Conservation (phyloP, 2,113 vertebrate species). For the Phrynosoma platyrhinos region DNA sequence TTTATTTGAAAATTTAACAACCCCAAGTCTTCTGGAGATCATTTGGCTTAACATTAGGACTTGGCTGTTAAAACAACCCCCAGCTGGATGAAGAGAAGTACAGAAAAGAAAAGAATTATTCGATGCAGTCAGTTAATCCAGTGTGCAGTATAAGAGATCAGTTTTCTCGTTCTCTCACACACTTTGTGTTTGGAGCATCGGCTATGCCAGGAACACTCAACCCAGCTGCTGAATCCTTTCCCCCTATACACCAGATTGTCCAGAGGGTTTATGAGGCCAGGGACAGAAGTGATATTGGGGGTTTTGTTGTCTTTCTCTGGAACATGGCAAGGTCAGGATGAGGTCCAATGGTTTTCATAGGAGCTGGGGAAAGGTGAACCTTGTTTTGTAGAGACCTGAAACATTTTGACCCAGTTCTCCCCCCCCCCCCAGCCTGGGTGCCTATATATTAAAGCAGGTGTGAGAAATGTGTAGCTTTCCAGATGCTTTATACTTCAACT, state of each 20-base stretch:
- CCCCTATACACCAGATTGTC: background rate
- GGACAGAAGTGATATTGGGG: background rate
- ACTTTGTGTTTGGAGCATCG: background rate
- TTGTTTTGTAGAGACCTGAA: background rate
- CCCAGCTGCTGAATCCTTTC: background rate
- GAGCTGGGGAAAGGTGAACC: no score
- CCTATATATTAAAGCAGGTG: background rate
- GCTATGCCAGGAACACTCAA: no score
- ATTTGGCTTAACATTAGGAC: slow-evolving; percentile 43
- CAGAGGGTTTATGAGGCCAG: background rate
- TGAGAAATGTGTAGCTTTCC: no score
- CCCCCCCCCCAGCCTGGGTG: background rate
- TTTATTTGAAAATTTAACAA: slow-evolving; percentile 34
- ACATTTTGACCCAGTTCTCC: background rate
- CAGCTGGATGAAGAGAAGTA: background rate
- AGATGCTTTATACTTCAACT: no score
- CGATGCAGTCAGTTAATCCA: background rate
- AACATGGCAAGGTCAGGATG: no score
- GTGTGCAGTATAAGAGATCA: background rate
- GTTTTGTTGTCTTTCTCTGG: no score
- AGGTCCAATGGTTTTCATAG: background rate
- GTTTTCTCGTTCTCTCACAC: background rate
- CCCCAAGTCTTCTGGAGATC: slow-evolving; percentile 56
- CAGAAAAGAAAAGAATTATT: background rate
- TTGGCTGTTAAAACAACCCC: accelerated